These are phyloP conservation scores for Nicator chloris DNA, from an alignment of 2,113 vertebrate genomes.

Conservation along the genomic window DNA sequence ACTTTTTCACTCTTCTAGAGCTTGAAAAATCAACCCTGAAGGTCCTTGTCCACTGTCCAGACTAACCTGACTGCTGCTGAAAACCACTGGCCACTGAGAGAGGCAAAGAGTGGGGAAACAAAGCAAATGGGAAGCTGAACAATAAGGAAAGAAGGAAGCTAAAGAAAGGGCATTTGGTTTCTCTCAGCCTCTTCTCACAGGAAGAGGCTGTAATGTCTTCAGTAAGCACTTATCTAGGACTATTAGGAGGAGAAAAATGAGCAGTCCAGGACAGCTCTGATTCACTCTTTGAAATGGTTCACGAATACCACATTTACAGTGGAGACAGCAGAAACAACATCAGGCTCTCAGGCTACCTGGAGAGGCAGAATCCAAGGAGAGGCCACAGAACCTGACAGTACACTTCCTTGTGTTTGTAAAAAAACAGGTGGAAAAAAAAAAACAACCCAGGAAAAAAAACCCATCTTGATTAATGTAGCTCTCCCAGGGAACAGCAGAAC, in stretches of 20 bases:
- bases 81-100: background rate
- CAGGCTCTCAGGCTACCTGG: background rate
- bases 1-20: background rate
- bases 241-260: background rate
- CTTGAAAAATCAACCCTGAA: background rate
- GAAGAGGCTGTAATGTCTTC: background rate
- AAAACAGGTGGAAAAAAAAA: background rate
- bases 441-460: fast-evolving
- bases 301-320: background rate
- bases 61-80: background rate
- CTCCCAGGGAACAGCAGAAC: background rate
- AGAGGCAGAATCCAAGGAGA: background rate
- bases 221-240: background rate
- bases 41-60: background rate
- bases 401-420: background rate
- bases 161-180: background rate
- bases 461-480: background rate
- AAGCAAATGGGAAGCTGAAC: background rate
- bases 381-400: background rate
- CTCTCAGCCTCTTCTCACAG: background rate
- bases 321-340: background rate
- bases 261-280: background rate
- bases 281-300: background rate
- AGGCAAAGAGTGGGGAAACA: background rate
- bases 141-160: background rate